phyloP scores from a whole-genome alignment of 1,140 invertebrate species.

The Pollicipes pollicipes region DNA sequence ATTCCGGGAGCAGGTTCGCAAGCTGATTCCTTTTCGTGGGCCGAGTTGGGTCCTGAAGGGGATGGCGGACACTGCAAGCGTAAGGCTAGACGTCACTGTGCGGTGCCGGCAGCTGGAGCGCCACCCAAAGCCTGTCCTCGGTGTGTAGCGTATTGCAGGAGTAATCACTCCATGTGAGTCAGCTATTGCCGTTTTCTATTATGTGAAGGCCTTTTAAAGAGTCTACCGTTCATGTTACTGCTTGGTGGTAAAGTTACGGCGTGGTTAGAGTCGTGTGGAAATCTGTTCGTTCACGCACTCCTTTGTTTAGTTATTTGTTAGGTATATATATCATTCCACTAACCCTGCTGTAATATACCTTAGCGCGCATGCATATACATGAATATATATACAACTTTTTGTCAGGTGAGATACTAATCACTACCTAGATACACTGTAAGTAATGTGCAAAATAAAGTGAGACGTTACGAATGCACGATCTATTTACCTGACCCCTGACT shows the following conservation, averaged over 20 bases:
- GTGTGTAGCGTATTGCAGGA: no score
- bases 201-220: not conserved
- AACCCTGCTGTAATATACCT: not conserved
- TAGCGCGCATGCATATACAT: not conserved
- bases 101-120: no score
- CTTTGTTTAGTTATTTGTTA: not conserved
- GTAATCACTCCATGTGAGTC: not conserved
- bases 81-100: no score
- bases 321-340: not conserved
- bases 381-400: constrained; percentile 1
- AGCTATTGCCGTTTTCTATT: not conserved
- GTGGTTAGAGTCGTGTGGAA: not conserved
- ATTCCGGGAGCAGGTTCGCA: no score
- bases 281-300: not conserved
- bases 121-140: no score
- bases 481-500: no score
- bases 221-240: not conserved
- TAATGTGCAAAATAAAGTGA: not conserved
- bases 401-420: not conserved
- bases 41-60: no score
- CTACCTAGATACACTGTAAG: not conserved
- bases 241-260: not conserved
- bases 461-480: not conserved
- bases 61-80: no score
- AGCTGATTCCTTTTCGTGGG: no score